A percentile compares a stretch with the other conserved stretches of the same genome.
Conservation (phyloP, 2,888 invertebrate species). For the Platycheirus rosarum region DNA sequence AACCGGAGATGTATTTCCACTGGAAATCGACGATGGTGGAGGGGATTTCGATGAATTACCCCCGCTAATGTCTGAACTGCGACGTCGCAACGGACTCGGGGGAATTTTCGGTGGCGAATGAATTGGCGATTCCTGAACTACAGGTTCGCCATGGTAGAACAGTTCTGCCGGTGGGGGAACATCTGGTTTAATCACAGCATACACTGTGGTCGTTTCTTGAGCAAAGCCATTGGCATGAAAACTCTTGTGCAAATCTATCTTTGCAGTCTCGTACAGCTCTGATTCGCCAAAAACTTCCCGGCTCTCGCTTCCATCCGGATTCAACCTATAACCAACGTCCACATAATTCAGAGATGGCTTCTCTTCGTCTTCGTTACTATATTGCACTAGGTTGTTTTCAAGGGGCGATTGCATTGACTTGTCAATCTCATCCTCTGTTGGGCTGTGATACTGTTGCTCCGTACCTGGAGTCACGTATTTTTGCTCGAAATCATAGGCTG, state of each 20-base stretch:
- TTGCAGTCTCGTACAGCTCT: constrained; percentile 81
- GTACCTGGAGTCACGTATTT: constrained; percentile 49
- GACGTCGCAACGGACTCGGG: constrained; percentile 57
- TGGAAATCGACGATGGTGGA: constrained; percentile 75
- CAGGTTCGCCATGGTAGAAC: constrained; percentile 75
- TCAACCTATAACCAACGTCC: constrained; percentile 82
- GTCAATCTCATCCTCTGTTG: constrained; percentile 48
- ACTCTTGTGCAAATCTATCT: constrained; percentile 81
- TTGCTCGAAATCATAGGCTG: constrained; percentile 78
- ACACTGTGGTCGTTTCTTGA: constrained; percentile 81
- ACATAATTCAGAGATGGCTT: constrained; percentile 81
- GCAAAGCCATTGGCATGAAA: constrained; percentile 81
- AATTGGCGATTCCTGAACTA: constrained; percentile 73
- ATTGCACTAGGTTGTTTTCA: constrained; percentile 40
- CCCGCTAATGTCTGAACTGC: constrained; percentile 71
- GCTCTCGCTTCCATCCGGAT: constrained; percentile 82
- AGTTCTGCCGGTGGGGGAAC: constrained; percentile 77
- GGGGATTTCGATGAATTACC: constrained; percentile 76
- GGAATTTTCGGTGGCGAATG: constrained; percentile 75
- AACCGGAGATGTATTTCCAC: constrained; percentile 75
- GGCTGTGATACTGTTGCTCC: constrained; percentile 45
- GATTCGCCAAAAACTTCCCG: constrained; percentile 82
- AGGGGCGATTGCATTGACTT: constrained; percentile 22
- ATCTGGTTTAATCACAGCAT: constrained; percentile 82
- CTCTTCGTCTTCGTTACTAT: constrained; percentile 74